Base-by-base conservation (phyloP, 2,888 invertebrate species). In the Aricia artaxerxes region DNA sequence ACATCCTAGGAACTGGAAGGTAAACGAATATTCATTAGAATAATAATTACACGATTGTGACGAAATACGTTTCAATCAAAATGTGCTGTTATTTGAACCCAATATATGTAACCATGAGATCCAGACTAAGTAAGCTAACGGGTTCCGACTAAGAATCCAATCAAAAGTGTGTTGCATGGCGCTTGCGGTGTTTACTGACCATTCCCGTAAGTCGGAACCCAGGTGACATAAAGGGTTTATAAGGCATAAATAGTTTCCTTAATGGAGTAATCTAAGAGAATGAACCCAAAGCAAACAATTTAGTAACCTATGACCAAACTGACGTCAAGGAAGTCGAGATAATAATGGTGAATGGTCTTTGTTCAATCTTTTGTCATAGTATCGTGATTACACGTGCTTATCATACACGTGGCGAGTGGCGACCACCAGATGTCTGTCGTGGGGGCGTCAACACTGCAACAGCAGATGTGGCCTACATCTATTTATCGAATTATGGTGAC, bases 1-100 rank as follows among this genome's bases (percentile, higher is more conserved):
- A 88, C 97, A 98, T 85, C 99, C 99, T 90, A 99, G 96, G 95
- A 98, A 99, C 97, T 98, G 95, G 84, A 92, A 90, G 73, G 3
- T 44, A 31, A 38, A 16, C 44, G 35, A 61, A 57, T 24, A 6
- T 49, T 38, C 11, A 73, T 79, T 61, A 13, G 7, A 77, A 11
- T 24, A 60, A n/a, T 24, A 38, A 60, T 6, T 44, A 24, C 24
- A 24, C 24, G 24, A 24, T 24, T 3, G 1, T n/a, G 6, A n/a
- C 11, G 38, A 35, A 1, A 16, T 35, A 35, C 38, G n/a, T 60
- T 60, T 60, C 2, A 7, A 60, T 60, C n/a, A 60, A 24, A n/a
- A 24, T 60, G 61, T 24, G 0, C 24, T 61, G 1, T 7, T 61
- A 24, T 61, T 64, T 9, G 31, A 61, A 61, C 61, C 9, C 31